Conservation (phyloP, 37 sponge, comb jelly and placozoan species). For the Oopsacas minuta region DNA sequence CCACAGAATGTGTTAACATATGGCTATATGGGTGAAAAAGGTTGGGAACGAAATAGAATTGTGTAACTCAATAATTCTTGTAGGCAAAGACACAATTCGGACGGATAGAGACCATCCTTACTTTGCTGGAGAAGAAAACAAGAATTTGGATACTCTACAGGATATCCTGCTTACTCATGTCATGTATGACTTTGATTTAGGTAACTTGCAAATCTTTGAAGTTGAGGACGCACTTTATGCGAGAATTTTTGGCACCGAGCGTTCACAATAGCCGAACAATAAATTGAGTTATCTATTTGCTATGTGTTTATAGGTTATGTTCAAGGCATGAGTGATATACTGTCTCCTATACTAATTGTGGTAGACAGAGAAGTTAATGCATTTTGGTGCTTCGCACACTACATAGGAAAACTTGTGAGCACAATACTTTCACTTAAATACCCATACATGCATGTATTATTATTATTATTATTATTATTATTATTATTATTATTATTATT, state of each 20-base stretch:
- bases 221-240: background rate
- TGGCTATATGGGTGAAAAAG: no score
- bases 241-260: background rate
- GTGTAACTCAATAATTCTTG: background rate
- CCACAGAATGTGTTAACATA: no score
- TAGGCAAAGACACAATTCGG: constrained; percentile 81
- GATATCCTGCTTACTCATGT: constrained; percentile 80
- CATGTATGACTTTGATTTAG: constrained; percentile 93
- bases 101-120: constrained; percentile 54
- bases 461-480: no score
- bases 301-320: constrained; percentile 61
- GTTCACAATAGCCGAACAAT: background rate
- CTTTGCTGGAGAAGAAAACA: constrained; percentile 37
- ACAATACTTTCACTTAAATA: no score
- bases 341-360: constrained; percentile 71
- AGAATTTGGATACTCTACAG: constrained; percentile 48
- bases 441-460: no score
- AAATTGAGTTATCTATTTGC: background rate
- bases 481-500: no score
- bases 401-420: constrained; percentile 79
- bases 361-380: constrained; percentile 83
- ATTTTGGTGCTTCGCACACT: constrained; percentile 96
- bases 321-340: constrained; percentile 97
- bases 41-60: no score
- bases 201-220: constrained; percentile 29